Conservation (phyloP, 2,888 invertebrate species). For the Diaprepes abbreviatus region DNA sequence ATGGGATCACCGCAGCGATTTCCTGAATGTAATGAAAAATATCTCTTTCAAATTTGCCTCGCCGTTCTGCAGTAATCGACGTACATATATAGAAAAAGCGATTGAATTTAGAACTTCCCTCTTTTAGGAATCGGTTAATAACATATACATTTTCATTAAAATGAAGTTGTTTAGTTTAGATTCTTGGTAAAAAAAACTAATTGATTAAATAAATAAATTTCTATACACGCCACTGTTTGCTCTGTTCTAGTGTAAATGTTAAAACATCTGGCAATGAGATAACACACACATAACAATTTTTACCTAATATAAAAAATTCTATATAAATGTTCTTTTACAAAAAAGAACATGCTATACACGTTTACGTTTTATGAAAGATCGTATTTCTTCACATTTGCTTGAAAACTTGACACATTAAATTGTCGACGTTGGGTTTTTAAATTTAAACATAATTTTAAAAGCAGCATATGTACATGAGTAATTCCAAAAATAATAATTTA, state of each 20-base stretch:
- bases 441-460: constrained; percentile 31
- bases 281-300: constrained; percentile 33
- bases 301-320: constrained; percentile 28
- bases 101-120: too few relatives aligned
- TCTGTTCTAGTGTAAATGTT: neutral
- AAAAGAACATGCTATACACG: constrained; percentile 34
- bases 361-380: constrained; percentile 35
- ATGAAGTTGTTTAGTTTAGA: too few relatives aligned
- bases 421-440: constrained; percentile 16
- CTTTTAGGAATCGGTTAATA: too few relatives aligned
- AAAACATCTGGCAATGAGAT: constrained; percentile 28
- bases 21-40: too few relatives aligned
- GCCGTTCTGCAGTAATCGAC: too few relatives aligned
- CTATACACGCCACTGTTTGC: constrained; percentile 12
- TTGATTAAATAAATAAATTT: too few relatives aligned
- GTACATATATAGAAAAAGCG: too few relatives aligned
- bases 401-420: neutral
- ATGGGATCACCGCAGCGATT: too few relatives aligned
- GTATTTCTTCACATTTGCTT: constrained; percentile 25
- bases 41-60: too few relatives aligned
- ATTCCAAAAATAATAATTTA: constrained; percentile 42
- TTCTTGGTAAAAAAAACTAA: too few relatives aligned
- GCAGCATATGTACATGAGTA: constrained; percentile 10
- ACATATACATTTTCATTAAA: too few relatives aligned
- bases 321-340: constrained; percentile 30